Evolutionary conservation across 2,888 invertebrate species (phyloP).

Genomic region (Sesia apiformis): DNA sequence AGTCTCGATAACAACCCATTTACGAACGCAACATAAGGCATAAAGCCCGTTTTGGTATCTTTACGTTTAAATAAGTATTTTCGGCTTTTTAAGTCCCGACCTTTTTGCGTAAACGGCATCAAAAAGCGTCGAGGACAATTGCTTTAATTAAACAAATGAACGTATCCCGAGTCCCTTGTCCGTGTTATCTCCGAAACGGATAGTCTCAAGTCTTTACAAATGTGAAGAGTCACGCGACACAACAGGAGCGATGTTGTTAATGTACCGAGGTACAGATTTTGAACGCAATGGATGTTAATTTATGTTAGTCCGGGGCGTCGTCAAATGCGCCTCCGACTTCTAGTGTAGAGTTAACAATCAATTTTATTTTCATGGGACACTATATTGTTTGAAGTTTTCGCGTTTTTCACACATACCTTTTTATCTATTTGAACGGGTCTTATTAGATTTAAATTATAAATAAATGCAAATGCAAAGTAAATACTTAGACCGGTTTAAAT

Average conservation of each 20-base stretch:
- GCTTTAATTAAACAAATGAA: constrained; percentile 42
- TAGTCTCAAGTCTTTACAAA: constrained; percentile 44
- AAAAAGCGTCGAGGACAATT: constrained; percentile 33
- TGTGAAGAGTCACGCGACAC: constrained; percentile 60
- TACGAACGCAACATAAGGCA: too few species aligned
- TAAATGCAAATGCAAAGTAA: too few species aligned
- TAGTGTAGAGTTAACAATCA: neutral
- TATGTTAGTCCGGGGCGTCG: constrained; percentile 11
- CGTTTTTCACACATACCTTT: too few species aligned
- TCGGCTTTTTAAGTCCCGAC: neutral
- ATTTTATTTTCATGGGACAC: too few species aligned
- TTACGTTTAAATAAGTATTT: too few species aligned
- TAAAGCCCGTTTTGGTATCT: too few species aligned
- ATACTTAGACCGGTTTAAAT: too few species aligned
- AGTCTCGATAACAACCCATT: too few species aligned
- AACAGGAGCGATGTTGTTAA: constrained; percentile 11
- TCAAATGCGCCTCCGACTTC: constrained; percentile 3
- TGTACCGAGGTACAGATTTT: constrained; percentile 16
- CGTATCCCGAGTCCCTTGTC: constrained; percentile 28
- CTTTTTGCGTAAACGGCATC: constrained; percentile 28
- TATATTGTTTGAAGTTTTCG: too few species aligned
- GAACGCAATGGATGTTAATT: constrained; percentile 17
- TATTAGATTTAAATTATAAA: too few species aligned
- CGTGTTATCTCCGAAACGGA: constrained; percentile 34
- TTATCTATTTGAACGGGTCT: too few species aligned